Evolutionary conservation across 2,888 invertebrate genomes (phyloP), one percentile per base, ranked within the genome.

Genomic region (Noctua janthina): DNA sequence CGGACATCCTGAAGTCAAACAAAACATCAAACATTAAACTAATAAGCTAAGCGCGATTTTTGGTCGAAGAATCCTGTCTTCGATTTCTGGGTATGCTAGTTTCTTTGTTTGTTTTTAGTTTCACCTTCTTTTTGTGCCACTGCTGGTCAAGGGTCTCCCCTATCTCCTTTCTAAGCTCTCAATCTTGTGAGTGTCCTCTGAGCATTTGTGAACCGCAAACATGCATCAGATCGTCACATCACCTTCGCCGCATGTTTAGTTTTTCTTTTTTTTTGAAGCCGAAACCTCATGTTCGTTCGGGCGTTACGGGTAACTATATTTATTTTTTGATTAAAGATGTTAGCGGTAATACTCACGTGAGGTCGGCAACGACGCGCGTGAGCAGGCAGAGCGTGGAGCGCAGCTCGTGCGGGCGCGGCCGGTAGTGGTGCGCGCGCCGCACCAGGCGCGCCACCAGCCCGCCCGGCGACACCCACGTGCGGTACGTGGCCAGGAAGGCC

Each of bases 401-500:
- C 98, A 98, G 93, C 97, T 98, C 91, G 97, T 97, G 93, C 97
- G 98, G 93, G 97, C 98, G 93, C 91, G 95, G 84, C 15, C 94
- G 92, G 91, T 97, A 94, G 98, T 98, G 97, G 97, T 98, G 91
- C 98, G 97, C 96, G 87, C 97, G 94, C 92, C 98, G 98, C 93
- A 99, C 98, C 79, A 99, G 97, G 92, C 99, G 99, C 92, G 98
- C 98, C 89, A 99, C 98, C 89, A 99, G 97, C 89, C 98, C 98
- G 92, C 98, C 96, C 46, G 99, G 99, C 82, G 98, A 97, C 93
- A 99, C 98, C 97, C 99, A 99, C 84, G 99, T 99, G 90, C 99
- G 98, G 96, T 99, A 99, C 83, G 99, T 99, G 77, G 99, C 99
- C 90, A 99, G 97, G 97, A 99, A 99, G 87, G 99, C 99, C 97